Evolutionary conservation across 2,888 invertebrate genomes (phyloP).

Genomic region (Lasioglossum malachurum): DNA sequence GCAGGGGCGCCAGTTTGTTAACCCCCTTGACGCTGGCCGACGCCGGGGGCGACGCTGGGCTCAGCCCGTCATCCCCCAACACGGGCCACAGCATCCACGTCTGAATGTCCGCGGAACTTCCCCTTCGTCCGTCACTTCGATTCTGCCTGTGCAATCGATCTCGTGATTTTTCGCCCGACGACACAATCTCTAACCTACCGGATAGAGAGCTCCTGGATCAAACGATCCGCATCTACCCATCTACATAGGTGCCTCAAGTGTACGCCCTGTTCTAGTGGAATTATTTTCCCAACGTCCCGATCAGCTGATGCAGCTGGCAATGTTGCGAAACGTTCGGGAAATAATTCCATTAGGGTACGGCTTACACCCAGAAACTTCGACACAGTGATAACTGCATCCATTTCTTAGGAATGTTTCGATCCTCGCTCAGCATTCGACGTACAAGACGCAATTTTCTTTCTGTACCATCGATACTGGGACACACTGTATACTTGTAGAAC

Average conservation of each 20-base stretch:
- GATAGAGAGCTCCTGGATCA: background rate
- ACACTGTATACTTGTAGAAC: background rate
- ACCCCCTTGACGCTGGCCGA: constrained; percentile 70
- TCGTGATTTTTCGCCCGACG: constrained; percentile 36
- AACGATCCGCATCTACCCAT: background rate
- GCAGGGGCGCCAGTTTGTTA: constrained; percentile 81
- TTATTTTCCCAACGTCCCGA: too few species aligned
- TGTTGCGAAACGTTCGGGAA: too few species aligned
- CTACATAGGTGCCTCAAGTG: background rate
- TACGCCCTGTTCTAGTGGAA: background rate
- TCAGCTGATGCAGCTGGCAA: too few species aligned
- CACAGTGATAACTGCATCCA: background rate
- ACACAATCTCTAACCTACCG: background rate
- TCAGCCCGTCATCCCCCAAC: constrained; percentile 84
- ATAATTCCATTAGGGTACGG: too few species aligned
- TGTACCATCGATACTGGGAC: background rate
- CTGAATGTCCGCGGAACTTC: constrained; percentile 65
- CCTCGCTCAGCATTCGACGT: background rate
- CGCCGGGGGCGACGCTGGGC: constrained; percentile 81
- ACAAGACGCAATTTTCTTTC: constrained; percentile 1
- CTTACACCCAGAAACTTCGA: too few species aligned
- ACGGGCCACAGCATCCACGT: constrained; percentile 84
- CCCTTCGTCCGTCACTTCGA: constrained; percentile 53
- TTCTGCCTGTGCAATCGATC: constrained; percentile 56
- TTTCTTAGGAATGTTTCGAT: background rate